These are phyloP conservation scores for Epicampocera succincta DNA, from an alignment of 2,888 invertebrate genomes.

Conservation along the genomic window DNA sequence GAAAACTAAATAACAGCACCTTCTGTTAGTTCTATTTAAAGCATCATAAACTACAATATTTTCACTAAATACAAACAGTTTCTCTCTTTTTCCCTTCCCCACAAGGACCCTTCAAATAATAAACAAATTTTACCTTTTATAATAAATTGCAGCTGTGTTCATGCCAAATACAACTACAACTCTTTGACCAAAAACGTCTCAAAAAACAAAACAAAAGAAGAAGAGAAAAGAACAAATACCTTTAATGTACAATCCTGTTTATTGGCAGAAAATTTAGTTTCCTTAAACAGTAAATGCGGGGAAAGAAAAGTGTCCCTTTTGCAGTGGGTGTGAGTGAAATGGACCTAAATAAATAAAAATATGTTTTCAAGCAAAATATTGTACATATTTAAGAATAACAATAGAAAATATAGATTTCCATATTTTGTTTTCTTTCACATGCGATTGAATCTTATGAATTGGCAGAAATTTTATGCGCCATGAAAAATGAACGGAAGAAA, in stretches of 20 bases:
- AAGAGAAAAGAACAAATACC: too few relatives aligned
- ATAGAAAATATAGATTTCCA: conserved; percentile 53
- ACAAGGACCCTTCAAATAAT: conserved; percentile 49
- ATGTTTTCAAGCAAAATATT: conserved; percentile 80
- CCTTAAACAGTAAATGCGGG: not conserved
- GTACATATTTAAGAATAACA: conserved; percentile 75
- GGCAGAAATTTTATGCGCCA: conserved; percentile 36
- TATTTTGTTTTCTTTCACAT: conserved; percentile 47
- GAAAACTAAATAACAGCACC: conserved; percentile 22
- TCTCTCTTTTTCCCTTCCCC: not conserved
- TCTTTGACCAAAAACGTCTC: conserved; percentile 23
- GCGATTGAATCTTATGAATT: conserved; percentile 55
- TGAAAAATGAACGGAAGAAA: conserved; percentile 26
- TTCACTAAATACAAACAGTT: conserved; percentile 10
- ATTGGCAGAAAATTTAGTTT: conserved; percentile 59
- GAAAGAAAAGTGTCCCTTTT: conserved; percentile 36
- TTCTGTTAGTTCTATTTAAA: conserved; percentile 64
- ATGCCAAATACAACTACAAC: conserved; percentile 20
- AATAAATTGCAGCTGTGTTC: conserved; percentile 76
- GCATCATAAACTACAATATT: conserved; percentile 61
- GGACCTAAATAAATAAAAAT: conserved; percentile 80
- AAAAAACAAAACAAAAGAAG: too few relatives aligned
- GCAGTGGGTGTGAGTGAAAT: conserved; percentile 52
- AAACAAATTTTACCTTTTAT: conserved; percentile 70
- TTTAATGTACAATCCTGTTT: conserved; percentile 45